Base-by-base conservation (phyloP, 2,113 vertebrate genomes). In the Gasterosteus aculeatus region DNA sequence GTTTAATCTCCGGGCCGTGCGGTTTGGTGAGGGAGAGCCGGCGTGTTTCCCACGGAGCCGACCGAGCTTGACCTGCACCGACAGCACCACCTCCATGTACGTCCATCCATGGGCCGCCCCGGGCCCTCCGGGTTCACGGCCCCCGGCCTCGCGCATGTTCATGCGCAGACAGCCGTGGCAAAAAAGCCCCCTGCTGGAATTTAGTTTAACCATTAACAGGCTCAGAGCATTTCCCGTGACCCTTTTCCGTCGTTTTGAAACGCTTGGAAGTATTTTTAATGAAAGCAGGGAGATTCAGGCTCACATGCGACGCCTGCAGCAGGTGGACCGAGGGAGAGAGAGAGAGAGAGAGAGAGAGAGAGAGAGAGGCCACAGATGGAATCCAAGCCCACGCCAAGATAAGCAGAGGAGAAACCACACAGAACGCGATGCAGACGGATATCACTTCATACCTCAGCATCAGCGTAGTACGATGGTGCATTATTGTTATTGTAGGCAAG, bases 21-120 rank as follows among this genome's bases (percentile, higher is more conserved):
- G 3, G 33, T 33, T 33, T 33, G 33, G 33, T 33, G 33, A 5
- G 33, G 5, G 33, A 33, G 33, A 33, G 33, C 33, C 33, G 33
- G 33, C 33, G 33, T 33, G 33, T 33, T 33, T 33, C 33, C 2
- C 33, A 33, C 33, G 33, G 33, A 33, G 33, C 33, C 33, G 33
- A 33, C 33, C 3, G 33, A 35, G 33, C 33, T 3, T 6, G 22
- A 10, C 41, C 11, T 11, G 12, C 41, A 42, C 41, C 10, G 3
- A 9, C 41, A 80, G 62, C 72, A 78, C 58, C 72, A 85, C 82
- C 82, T 82, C 87, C 90, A 87, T 91, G 87, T 89, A 88, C 84
- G 91, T 89, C 71, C 88, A 85, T 88, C 69, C 59, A 26, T 26
- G 22, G 41, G 0, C 72, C 54, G 19, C 64, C 63, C 73, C 58